phyloP scores from a whole-genome alignment of 2,113 vertebrate genomes.

The Herpetotheres cachinnans region DNA sequence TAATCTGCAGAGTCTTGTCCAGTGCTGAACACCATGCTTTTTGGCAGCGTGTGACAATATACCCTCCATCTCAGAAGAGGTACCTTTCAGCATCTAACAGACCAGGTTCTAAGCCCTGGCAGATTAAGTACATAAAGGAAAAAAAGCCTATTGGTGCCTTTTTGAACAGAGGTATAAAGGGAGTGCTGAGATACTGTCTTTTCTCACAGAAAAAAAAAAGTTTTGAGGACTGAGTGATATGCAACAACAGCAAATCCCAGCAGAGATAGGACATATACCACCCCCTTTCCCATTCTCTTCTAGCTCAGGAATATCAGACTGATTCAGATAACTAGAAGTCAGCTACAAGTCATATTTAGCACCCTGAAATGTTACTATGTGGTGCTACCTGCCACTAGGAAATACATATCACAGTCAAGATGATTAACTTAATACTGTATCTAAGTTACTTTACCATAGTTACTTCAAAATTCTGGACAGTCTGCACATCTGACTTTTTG shows the following conservation, averaged over 20 bases:
- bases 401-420: neutral
- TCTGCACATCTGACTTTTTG: neutral
- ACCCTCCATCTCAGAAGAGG: neutral
- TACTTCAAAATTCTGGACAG: neutral
- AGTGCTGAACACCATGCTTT: neutral
- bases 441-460: neutral
- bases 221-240: neutral
- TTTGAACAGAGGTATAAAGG: neutral
- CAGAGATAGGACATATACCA: neutral
- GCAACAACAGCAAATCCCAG: neutral
- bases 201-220: neutral
- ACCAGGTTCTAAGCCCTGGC: neutral
- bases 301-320: neutral
- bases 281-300: neutral
- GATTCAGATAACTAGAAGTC: neutral
- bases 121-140: neutral
- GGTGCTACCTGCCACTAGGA: neutral
- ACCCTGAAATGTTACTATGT: neutral
- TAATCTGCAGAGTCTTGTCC: neutral
- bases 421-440: neutral
- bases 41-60: neutral
- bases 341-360: neutral
- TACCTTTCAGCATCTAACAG: neutral
- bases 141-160: neutral
- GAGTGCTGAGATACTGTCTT: neutral